Evolutionary conservation across 2,888 invertebrate genomes (phyloP), one percentile per base, ranked within the genome.

Genomic region (Eustalomyia histrio): DNA sequence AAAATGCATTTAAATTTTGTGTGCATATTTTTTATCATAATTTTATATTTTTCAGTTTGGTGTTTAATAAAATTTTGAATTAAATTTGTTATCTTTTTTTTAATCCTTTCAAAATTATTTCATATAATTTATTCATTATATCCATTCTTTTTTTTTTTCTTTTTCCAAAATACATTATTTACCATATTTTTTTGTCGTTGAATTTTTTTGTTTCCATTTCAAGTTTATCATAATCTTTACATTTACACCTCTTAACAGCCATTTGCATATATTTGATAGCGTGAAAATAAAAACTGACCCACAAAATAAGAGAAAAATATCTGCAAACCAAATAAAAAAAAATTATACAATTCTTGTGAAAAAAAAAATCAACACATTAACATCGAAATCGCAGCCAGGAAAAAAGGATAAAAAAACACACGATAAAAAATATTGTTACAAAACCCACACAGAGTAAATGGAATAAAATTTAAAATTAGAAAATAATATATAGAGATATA

Each of bases 151-250:
- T n/a, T 24, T 29, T 29, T 14, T 47, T 50, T 8, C 0, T 50
- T 63, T 18, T 6, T 16, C 8, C n/a, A 29, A 21, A 16, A n/a
- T 33, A 9, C 17, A 52, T 65, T 18, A 3, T 29, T 24, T 29
- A n/a, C 17, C 43, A 43, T 68, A 17, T 47, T 68, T 57, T 68
- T 58, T 52, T n/a, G n/a, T n/a, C n/a, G 21, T 39, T n/a, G 17
- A 16, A 24, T 9, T 57, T 47, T 14, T 29, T n/a, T 10, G 53
- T 55, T 47, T 29, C 2, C 33, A 47, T 9, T 68, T 73, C 0
- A 57, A 39, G 21, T 65, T 64, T 76, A 55, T 47, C 63, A 57
- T 76, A 76, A 69, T 55, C 35, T 71, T 33, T 64, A 21, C 64
- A 43, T 65, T 65, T 73, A 29, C 64, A 65, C 50, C 50, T 58